A percentile compares a stretch with the other conserved stretches of the same genome.
These are phyloP conservation scores for Tamandua tetradactyla DNA, from an alignment of 2,797 vertebrate species.

Conservation along the genomic window DNA sequence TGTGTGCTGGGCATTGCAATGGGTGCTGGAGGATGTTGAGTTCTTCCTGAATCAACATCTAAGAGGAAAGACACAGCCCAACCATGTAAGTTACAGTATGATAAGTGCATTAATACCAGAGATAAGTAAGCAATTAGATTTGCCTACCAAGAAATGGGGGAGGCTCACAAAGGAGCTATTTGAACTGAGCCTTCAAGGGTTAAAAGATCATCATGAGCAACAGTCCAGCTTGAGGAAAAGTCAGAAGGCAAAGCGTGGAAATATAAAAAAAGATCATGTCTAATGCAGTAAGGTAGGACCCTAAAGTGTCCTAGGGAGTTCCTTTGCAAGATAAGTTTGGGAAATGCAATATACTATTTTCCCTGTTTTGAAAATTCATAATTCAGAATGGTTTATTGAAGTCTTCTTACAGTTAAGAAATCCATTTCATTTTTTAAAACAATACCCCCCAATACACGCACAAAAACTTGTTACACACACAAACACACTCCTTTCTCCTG, in stretches of 20 bases:
- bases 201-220: neutral
- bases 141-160: neutral
- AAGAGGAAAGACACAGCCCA: neutral
- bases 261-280: neutral
- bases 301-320: neutral
- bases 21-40: too few species aligned
- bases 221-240: neutral
- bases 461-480: neutral
- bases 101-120: neutral
- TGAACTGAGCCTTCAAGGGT: neutral
- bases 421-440: neutral
- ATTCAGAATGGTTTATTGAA: neutral
- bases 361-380: neutral
- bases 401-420: neutral
- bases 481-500: neutral
- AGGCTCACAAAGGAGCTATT: neutral
- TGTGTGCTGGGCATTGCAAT: neutral
- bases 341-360: neutral
- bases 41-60: neutral
- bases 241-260: neutral
- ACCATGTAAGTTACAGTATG: neutral
- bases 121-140: neutral
- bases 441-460: neutral
- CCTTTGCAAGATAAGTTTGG: neutral
- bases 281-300: neutral